Base-by-base conservation (phyloP, 1,140 invertebrate genomes). In the Rhagoletis zephyria region DNA sequence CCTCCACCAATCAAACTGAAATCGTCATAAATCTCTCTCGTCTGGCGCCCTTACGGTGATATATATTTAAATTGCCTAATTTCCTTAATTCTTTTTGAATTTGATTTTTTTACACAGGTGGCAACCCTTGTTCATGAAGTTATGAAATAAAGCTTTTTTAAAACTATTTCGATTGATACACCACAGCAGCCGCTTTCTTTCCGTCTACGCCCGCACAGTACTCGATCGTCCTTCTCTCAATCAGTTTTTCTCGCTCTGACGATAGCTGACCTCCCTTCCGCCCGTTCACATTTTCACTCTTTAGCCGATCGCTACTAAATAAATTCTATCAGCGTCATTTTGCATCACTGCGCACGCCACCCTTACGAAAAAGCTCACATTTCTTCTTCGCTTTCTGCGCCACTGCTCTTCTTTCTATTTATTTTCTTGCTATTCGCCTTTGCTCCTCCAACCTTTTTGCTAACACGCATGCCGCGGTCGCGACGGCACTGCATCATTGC, bases 401-500 rank as follows among this genome's bases (percentile, higher is more conserved):
- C 65, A 70, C 45, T 74, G 45, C 16, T 9, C 51, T 10, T 5
- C 51, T 7, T 10, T 56, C 51, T 2, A 30, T 67, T 67, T 12
- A 74, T 74, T 74, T 51, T 56, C 48, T 51, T 81, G 48, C 48
- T n/a, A 56, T 56, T 56, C 56, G 56, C 56, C 48, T 59, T 10
- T 56, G 7, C 1, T n/a, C 48, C 45, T 51, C n/a, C 74, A 81
- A 63, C n/a, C 12, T 63, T 16, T 63, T 81, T 56, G 59, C 74
- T 81, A 81, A 81, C 74, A 81, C 74, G 74, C 74, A 56, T 81
- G 4, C 74, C 48, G 40, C 14, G 30, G 64, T 30, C 10, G 61
- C 16, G 64, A n/a, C 64, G 67, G 74, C 74, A 19, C 48, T 48
- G 74, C 74, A 51, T 81, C 74, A 81, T 81, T 81, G 42, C 74